These are phyloP conservation scores for Papilio gigon DNA, from an alignment of 2,888 invertebrate species.

Conservation along the genomic window DNA sequence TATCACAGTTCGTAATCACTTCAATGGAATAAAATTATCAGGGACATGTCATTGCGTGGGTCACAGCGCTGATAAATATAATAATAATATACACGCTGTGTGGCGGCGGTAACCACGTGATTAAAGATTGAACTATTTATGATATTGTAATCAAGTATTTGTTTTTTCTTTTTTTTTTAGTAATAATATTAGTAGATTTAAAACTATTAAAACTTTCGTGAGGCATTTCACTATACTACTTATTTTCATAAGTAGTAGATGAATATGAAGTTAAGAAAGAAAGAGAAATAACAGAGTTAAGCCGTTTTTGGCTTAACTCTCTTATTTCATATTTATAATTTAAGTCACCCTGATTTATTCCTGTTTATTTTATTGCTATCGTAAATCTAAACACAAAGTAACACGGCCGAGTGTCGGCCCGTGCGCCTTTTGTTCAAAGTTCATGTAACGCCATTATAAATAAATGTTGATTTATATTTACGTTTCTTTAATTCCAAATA, in stretches of 20 bases:
- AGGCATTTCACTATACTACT: too few relatives aligned
- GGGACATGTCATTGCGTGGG: constrained; percentile 12
- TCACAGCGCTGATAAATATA: constrained; percentile 8
- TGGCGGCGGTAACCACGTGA: background rate
- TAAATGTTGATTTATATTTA: too few relatives aligned
- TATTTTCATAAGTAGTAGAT: too few relatives aligned
- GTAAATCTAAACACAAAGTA: constrained; percentile 32
- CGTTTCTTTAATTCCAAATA: too few relatives aligned
- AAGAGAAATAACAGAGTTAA: too few relatives aligned
- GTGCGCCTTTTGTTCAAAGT: constrained; percentile 18
- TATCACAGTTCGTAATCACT: constrained; percentile 11
- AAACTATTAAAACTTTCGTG: too few relatives aligned
- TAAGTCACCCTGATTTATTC: constrained; percentile 21
- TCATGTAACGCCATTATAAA: too few relatives aligned
- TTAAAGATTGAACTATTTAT: background rate
- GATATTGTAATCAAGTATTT: background rate
- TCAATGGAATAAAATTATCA: constrained; percentile 23
- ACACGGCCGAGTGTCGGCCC: constrained; percentile 11
- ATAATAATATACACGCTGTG: background rate
- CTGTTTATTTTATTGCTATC: constrained; percentile 25
- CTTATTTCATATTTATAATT: constrained; percentile 18
- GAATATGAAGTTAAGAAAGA: too few relatives aligned
- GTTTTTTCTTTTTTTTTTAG: too few relatives aligned
- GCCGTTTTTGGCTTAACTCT: too few relatives aligned
- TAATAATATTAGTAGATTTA: too few relatives aligned